phyloP scores from a whole-genome alignment of 1,140 invertebrate genomes.

The Paramacrobiotus metropolitanus region DNA sequence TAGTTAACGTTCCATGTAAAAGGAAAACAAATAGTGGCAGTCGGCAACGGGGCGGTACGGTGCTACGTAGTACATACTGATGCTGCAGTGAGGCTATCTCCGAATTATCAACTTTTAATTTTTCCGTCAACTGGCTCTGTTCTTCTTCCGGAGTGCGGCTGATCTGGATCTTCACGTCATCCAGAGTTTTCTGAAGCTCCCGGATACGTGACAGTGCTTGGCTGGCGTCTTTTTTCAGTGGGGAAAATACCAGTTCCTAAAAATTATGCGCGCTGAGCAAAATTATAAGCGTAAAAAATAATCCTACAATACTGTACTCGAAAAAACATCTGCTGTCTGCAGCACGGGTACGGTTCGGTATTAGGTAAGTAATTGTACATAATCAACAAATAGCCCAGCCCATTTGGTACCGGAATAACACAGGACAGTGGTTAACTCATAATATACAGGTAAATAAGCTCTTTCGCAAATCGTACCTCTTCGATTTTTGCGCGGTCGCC shows the following conservation, averaged over 20 bases:
- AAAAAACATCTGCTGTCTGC: background rate
- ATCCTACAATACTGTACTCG: too few relatives aligned
- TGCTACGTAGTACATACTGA: background rate
- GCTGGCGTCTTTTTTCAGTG: background rate
- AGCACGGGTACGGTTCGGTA: background rate
- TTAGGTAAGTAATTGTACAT: background rate
- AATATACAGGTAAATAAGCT: too few relatives aligned
- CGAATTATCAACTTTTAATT: background rate
- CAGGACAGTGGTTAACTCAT: too few relatives aligned
- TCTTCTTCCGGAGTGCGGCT: background rate
- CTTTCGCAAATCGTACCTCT: background rate
- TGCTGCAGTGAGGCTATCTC: background rate
- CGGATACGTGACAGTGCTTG: background rate
- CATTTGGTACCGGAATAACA: too few relatives aligned
- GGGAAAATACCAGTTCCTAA: background rate
- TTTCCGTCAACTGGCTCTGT: background rate
- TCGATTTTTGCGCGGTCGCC: background rate
- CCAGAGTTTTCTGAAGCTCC: background rate
- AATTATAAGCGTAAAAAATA: too few relatives aligned
- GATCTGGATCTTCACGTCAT: background rate
- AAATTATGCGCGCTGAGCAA: too few relatives aligned
- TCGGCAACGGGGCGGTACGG: too few relatives aligned
- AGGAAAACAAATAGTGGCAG: background rate
- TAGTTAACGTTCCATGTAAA: background rate
- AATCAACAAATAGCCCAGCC: too few relatives aligned